These are phyloP conservation scores for Ictalurus punctatus DNA, from an alignment of 2,113 vertebrate genomes.

Conservation along the genomic window DNA sequence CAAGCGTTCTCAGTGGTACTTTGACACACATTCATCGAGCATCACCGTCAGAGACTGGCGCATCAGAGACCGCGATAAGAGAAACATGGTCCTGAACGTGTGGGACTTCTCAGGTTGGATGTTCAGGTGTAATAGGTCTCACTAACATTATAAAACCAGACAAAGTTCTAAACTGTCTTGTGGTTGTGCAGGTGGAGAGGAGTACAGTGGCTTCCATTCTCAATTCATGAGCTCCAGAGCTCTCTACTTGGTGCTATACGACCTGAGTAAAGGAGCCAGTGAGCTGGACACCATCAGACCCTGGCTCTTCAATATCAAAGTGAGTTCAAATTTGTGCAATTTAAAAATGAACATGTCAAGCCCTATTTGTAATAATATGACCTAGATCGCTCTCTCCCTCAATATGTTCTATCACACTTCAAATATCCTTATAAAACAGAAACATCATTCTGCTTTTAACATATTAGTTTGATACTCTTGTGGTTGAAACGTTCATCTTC, in stretches of 20 bases:
- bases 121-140: neutral
- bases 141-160: neutral
- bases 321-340: slow-evolving; percentile 54
- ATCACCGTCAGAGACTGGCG: slow-evolving; percentile 91
- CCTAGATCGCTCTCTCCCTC: neutral
- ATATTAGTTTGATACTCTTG: neutral
- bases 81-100: slow-evolving; percentile 85
- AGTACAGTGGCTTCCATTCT: slow-evolving; percentile 86
- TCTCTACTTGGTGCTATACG: slow-evolving; percentile 90
- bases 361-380: neutral
- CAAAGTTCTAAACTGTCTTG: neutral
- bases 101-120: slow-evolving; percentile 94
- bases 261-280: slow-evolving; percentile 86
- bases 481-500: neutral
- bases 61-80: slow-evolving; percentile 80
- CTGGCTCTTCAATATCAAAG: slow-evolving; percentile 98
- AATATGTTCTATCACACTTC: neutral
- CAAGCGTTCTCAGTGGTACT: slow-evolving; percentile 70
- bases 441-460: neutral
- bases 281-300: slow-evolving; percentile 91
- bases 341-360: neutral
- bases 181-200: slow-evolving; percentile 78
- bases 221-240: slow-evolving; percentile 92
- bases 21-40: slow-evolving; percentile 67
- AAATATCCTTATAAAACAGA: neutral